phyloP scores from a whole-genome alignment of 2,888 invertebrate genomes.

The Parnassius apollo region DNA sequence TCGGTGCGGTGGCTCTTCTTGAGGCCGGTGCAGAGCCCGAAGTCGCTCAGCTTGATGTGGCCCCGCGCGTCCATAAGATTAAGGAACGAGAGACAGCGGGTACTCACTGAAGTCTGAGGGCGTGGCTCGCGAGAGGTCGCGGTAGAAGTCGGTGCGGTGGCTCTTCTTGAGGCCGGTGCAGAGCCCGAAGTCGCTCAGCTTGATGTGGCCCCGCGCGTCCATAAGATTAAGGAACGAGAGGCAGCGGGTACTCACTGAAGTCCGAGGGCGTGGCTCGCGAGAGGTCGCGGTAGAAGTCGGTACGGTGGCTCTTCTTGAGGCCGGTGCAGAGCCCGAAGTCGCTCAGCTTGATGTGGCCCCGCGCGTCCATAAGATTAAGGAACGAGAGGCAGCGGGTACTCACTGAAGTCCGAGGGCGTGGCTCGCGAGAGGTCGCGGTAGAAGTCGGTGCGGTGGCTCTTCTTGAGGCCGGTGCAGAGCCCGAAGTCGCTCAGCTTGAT shows the following conservation, averaged over 20 bases:
- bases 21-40: conserved; percentile 98
- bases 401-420: conserved; percentile 97
- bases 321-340: conserved; percentile 99
- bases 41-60: conserved; percentile 97
- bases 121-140: conserved; percentile 97
- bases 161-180: conserved; percentile 99
- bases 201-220: conserved; percentile 99
- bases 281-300: conserved; percentile 98
- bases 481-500: conserved; percentile 98
- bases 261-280: conserved; percentile 98
- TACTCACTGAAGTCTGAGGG: conserved; percentile 96
- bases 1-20: conserved; percentile 99
- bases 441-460: conserved; percentile 99
- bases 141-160: conserved; percentile 99
- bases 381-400: conserved; percentile 53
- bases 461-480: conserved; percentile 98
- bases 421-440: conserved; percentile 98
- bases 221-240: neutral
- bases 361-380: neutral
- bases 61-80: conserved; percentile 83
- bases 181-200: conserved; percentile 97
- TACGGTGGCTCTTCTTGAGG: conserved; percentile 98
- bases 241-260: conserved; percentile 86
- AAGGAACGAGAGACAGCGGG: neutral
- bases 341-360: conserved; percentile 96